Conservation (phyloP, 2,888 invertebrate genomes). For the Smittia aterrima region DNA sequence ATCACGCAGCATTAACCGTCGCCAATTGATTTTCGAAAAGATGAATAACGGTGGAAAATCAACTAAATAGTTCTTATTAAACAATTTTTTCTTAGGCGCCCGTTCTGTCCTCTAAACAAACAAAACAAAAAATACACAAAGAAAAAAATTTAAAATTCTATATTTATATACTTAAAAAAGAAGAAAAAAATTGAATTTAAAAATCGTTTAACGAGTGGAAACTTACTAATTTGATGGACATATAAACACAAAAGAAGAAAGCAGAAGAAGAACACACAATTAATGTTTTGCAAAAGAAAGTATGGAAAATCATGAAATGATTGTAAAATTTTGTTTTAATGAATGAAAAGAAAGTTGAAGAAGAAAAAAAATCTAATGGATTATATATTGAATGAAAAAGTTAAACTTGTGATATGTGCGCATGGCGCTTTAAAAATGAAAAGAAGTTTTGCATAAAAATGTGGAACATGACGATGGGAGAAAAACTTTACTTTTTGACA, state of each 20-base stretch:
- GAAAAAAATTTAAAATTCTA: conserved; percentile 3
- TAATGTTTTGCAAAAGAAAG: not conserved
- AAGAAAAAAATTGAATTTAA: not conserved
- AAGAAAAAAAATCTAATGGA: not conserved
- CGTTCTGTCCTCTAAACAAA: conserved; percentile 2
- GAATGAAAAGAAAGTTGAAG: not conserved
- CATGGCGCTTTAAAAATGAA: conserved; percentile 13
- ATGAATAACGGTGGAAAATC: not conserved
- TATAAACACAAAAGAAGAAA: conserved; percentile 6
- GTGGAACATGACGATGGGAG: not conserved
- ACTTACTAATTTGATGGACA: conserved; percentile 7
- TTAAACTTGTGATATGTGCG: conserved; percentile 23
- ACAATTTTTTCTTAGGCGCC: not conserved
- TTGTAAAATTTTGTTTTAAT: conserved; percentile 11
- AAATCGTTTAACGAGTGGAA: not conserved
- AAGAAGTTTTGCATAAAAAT: conserved; percentile 10
- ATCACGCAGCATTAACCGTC: not conserved
- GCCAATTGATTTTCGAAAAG: not conserved
- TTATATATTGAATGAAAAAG: conserved; percentile 11
- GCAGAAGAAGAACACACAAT: not conserved
- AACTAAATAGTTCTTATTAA: not conserved
- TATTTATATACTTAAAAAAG: conserved; percentile 20
- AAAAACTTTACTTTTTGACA: too few relatives aligned
- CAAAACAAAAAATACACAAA: not conserved
- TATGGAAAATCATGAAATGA: conserved; percentile 12